Base-by-base conservation (phyloP, 2,797 vertebrate species). In the Tenualosa ilisha region DNA sequence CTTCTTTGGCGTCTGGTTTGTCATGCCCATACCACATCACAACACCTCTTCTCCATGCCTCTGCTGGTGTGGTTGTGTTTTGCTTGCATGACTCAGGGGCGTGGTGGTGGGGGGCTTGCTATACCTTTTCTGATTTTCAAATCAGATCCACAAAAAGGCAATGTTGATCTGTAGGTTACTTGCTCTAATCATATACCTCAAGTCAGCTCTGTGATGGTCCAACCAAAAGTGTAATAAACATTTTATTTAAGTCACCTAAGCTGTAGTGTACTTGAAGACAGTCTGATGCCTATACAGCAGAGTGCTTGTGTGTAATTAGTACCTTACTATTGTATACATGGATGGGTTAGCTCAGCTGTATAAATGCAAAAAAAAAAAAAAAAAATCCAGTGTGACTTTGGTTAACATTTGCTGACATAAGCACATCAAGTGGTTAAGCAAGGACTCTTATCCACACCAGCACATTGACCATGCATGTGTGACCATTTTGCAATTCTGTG, bases 111-210 rank as follows among this genome's bases (percentile, higher is more conserved):
- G 24, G 86, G 79, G 84, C 86, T 86, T 87, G 86, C 90, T 88
- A 87, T 88, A 88, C 88, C 86, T 87, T 89, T 83, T 85, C 63
- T 85, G 61, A 82, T 75, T 86, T n/a, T 24, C 31, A 79, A 79
- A n/a, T 12, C 0, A 53, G 37, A 53, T 72, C 13, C 68, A 15
- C 68, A 15, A 26, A 72, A 43, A 20, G 20, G 46, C 17, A 79
- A 6, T 46, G 20, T 46, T 37, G 40, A 79, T 37, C 51, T 31
- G 51, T 51, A 49, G 20, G 83, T 53, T 51, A 53, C 13, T 43
- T 75, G 31, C 17, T 22, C 37, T 31, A 65, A n/a, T 24, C 63
- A 68, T 4, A 26, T 37, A 65, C 8, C 68, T 83, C 40, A 63
- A 20, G 68, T 43, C 4, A 17, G 40, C 3, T 40, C 31, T 72